Percentiles rank a stretch among this genome's conserved stretches.
These are phyloP conservation scores for Lepas anatifera DNA, from an alignment of 2,888 invertebrate genomes.

Conservation along the genomic window DNA sequence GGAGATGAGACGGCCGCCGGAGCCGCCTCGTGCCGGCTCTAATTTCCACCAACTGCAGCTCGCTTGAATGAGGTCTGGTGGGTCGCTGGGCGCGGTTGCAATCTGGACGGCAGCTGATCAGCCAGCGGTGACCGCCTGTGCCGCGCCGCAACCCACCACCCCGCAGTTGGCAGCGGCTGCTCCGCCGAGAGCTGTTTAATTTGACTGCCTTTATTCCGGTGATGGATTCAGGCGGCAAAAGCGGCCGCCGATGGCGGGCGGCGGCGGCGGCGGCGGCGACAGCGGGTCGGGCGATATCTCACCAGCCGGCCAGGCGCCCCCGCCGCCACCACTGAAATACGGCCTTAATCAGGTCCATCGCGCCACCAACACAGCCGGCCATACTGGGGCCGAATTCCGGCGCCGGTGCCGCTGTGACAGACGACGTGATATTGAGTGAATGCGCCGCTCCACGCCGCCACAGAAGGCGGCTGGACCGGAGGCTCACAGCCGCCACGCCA, in stretches of 20 bases:
- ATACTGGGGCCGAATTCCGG: background rate
- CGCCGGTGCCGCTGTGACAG: background rate
- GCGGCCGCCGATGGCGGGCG: background rate
- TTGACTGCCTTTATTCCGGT: slow-evolving; percentile 5
- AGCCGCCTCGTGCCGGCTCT: background rate
- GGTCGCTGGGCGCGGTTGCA: no score
- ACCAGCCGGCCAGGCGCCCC: background rate
- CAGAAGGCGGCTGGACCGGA: no score
- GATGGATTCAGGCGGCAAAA: slow-evolving; percentile 3
- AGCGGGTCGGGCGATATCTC: background rate
- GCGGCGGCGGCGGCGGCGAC: background rate
- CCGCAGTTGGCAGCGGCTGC: no score
- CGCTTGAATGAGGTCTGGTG: background rate
- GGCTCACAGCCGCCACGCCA: background rate
- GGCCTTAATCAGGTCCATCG: slow-evolving; percentile 8
- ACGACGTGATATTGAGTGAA: background rate
- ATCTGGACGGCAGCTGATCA: no score
- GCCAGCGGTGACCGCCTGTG: no score
- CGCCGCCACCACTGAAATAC: background rate
- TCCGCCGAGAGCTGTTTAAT: slow-evolving; percentile 12
- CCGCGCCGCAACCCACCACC: no score
- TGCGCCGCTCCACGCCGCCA: background rate
- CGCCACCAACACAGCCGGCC: background rate
- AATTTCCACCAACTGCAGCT: background rate
- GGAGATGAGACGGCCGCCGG: slow-evolving; percentile 6